Base-by-base conservation (phyloP, 2,113 vertebrate genomes). In the Morone chrysops region DNA sequence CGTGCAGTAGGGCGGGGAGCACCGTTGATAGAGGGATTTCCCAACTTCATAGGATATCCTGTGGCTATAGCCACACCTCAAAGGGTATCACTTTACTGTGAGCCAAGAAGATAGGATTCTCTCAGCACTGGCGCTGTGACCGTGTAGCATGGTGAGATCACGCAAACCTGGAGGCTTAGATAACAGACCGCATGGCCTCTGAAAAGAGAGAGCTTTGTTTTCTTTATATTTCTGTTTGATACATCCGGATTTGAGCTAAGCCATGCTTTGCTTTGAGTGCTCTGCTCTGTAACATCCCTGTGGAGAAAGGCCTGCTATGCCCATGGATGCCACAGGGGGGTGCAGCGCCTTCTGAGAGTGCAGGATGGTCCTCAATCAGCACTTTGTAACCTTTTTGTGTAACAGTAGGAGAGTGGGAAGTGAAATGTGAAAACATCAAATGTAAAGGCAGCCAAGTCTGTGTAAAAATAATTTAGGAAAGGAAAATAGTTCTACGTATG, bases 1-100 rank as follows among this genome's bases (percentile, higher is more conserved):
- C 91, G 83, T 89, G 88, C 84, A 87, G 92, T 89, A 89, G 89
- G 92, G 92, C 40, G 84, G 92, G 90, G 92, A 92, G 91, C 75
- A 20, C 82, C 85, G 43, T 79, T 81, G 89, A 93, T 90, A 88
- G 92, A 93, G 93, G 92, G 93, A 93, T 93, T 94, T 94, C 93
- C 93, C 92, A 89, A 93, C 93, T 92, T 88, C 92, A 93, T 91
- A 93, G 92, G 93, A 94, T 94, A 93, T 94, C 94, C 93, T 93
- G 93, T 89, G 90, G 91, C 88, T 79, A 74, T 71, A 80, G 91
- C 92, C 92, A 91, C 93, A 90, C 94, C 93, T 92, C 89, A 80
- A 83, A 90, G 89, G 91, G 93, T 92, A 93, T 93, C 92, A 87
- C 88, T 91, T 92, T 92, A 91, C 91, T 51, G 72, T 81, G 84